These are phyloP conservation scores for Leptogaster cylindrica DNA, from an alignment of 2,888 invertebrate genomes.

Conservation along the genomic window DNA sequence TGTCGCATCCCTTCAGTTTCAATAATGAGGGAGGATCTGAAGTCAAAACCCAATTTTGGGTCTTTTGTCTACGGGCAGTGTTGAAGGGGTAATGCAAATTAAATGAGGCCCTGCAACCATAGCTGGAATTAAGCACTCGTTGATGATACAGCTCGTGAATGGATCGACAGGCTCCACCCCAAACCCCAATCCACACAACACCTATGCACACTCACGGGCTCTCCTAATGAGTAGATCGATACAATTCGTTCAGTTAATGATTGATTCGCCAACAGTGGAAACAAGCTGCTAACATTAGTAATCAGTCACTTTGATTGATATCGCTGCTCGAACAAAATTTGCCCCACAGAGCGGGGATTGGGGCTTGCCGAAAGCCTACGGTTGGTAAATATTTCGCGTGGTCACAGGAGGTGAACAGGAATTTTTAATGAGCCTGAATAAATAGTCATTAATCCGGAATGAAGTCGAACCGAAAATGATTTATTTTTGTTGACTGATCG, in stretches of 20 bases:
- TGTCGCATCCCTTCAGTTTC: no score
- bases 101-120: no score
- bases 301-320: conserved; percentile 43
- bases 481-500: neutral
- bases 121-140: neutral
- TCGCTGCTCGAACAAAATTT: conserved; percentile 12
- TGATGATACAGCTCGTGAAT: neutral
- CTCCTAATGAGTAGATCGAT: conserved; percentile 36
- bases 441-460: neutral
- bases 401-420: neutral
- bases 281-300: conserved; percentile 43
- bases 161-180: no score
- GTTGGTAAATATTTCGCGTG: neutral
- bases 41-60: no score
- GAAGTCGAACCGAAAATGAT: neutral
- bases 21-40: no score
- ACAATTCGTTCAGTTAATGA: conserved; percentile 26
- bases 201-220: neutral
- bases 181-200: no score
- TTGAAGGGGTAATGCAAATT: no score
- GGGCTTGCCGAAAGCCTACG: neutral
- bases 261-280: conserved; percentile 41
- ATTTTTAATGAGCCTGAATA: conserved; percentile 14
- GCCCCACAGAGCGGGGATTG: no score
- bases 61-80: no score